phyloP scores from a whole-genome alignment of 2,888 invertebrate genomes.

The Chironomus riparius region DNA sequence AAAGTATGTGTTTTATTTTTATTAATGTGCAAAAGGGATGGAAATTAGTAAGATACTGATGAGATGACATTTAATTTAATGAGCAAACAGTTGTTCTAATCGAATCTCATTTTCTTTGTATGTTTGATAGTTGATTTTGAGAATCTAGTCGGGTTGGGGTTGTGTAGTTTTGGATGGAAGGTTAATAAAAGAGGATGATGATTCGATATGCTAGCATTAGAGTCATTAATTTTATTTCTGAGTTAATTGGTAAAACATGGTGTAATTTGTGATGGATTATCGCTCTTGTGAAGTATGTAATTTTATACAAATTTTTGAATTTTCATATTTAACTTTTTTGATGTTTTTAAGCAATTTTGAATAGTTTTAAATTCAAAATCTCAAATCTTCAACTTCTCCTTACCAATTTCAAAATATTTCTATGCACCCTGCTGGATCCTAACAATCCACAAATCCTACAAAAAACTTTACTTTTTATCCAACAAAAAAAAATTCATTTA shows the following conservation, averaged over 20 bases:
- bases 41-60: not conserved
- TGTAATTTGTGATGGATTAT: no score
- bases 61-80: not conserved
- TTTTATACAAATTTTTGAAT: no score
- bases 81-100: not conserved
- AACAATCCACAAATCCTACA: not conserved
- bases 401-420: not conserved
- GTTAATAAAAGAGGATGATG: no score
- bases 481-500: not conserved
- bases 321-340: no score
- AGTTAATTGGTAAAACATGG: no score
- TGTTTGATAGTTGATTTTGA: not conserved
- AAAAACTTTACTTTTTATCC: not conserved
- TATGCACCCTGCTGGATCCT: not conserved
- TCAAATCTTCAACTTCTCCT: no score
- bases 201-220: no score
- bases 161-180: no score
- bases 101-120: not conserved
- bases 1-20: conserved; percentile 5
- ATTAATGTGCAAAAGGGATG: not conserved
- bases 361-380: not conserved
- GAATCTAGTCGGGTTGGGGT: no score
- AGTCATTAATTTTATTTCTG: no score
- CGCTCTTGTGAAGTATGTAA: no score
- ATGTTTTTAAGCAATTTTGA: not conserved